phyloP scores from a whole-genome alignment of 2,888 invertebrate species.

The Eucera pruinosa region DNA sequence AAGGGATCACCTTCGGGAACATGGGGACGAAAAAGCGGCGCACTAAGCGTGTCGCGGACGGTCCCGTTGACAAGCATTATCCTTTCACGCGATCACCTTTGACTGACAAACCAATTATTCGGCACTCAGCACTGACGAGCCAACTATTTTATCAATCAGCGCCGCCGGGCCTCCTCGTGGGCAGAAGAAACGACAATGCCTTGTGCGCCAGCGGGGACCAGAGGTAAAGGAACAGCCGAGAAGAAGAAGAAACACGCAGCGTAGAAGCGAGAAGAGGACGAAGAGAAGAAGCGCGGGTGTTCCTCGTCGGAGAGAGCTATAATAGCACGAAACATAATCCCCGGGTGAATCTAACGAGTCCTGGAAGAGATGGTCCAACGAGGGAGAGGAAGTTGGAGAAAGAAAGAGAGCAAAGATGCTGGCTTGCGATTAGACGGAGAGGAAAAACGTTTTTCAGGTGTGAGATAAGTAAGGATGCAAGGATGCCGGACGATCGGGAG shows the following conservation, averaged over 20 bases:
- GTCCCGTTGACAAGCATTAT: constrained; percentile 62
- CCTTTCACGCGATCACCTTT: constrained; percentile 64
- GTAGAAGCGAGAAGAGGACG: constrained; percentile 23
- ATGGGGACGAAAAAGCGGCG: constrained; percentile 34
- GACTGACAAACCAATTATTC: constrained; percentile 69
- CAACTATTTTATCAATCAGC: constrained; percentile 72
- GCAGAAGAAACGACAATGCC: constrained; percentile 50
- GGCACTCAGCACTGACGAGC: constrained; percentile 62
- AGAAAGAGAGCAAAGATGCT: constrained; percentile 32
- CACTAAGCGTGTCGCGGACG: constrained; percentile 9
- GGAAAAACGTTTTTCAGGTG: constrained; percentile 33
- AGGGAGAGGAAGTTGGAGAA: constrained; percentile 13
- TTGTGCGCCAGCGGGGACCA: neutral
- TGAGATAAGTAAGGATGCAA: constrained; percentile 6
- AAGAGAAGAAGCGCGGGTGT: constrained; percentile 60
- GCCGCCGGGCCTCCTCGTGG: constrained; percentile 50
- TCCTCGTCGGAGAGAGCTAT: constrained; percentile 63
- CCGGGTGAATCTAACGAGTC: constrained; percentile 77
- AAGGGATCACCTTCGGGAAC: neutral
- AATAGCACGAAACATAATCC: constrained; percentile 79
- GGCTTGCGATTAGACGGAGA: neutral
- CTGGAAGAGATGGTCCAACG: constrained; percentile 47
- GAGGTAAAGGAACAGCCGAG: neutral
- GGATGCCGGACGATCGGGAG: constrained; percentile 39
- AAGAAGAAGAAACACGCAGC: constrained; percentile 33